Evolutionary conservation across 1,140 invertebrate species (phyloP), one percentile per base, ranked within the genome.

Genomic region (Cotesia glomerata): DNA sequence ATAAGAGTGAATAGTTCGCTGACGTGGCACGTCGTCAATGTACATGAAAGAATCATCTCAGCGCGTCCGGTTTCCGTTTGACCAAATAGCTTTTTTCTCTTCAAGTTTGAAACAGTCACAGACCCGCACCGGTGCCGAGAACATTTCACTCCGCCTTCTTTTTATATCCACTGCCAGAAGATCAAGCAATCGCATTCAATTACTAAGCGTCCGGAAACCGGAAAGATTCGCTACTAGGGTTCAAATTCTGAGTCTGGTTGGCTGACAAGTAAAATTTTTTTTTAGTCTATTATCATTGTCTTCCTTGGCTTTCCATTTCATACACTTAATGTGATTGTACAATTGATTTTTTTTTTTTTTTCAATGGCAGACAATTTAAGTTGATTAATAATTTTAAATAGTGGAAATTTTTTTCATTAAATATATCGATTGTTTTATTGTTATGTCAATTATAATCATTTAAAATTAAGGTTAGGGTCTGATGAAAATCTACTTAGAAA

Each of bases 1-100:
- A 32, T 18, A 35, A 61, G 59, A 54, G 69, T 71, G 45, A 62
- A 51, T 52, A n/a, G 39, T 11, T 9, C 39, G 69, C 69, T 71
- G 69, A 71, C 69, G 69, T 64, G 69, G 69, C 69, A 65, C 32
- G 35, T 65, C 61, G 61, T 64, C 61, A 52, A 71, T 65, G 51
- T 56, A 52, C 51, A 52, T 56, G 62, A 61, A 52, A 64, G 52
- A 71, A 51, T 64, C 39, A 69, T 56, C 16, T 45, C 5, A 4
- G 59, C 26, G 32, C 67, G 54, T 71, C 69, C 69, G 69, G 69
- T 63, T 71, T 71, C 69, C 69, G 59, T 61, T 71, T 32, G 16
- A 69, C 74, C 54, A 52, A 51, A 74, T 79, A 79, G 74, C 70
- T 81, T 77, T 78, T 73, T 74, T 72, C 69, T 69, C 16, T 69